Evolutionary conservation across 2,888 invertebrate genomes (phyloP).

Genomic region (Mimumesa dahlbomi): DNA sequence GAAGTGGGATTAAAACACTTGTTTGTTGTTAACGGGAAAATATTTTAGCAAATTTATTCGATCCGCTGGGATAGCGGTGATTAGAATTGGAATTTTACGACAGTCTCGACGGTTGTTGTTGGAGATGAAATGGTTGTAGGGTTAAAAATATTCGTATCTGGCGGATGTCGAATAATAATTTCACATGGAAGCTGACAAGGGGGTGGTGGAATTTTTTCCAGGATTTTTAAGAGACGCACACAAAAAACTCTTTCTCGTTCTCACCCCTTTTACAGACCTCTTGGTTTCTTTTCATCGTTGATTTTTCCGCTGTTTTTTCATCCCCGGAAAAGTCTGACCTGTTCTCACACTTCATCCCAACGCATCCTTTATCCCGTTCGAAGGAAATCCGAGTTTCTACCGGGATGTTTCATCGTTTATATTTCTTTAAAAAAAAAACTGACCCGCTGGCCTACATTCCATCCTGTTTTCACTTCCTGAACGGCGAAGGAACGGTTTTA

Average conservation of each 20-base stretch:
- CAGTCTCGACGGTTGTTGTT: too few species aligned
- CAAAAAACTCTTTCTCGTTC: background rate
- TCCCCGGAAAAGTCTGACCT: conserved; percentile 14
- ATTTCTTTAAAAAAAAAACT: conserved; percentile 40
- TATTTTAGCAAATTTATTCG: too few species aligned
- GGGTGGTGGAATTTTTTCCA: too few species aligned
- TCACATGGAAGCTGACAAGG: too few species aligned
- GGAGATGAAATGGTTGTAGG: too few species aligned
- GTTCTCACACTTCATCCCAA: conserved; percentile 2
- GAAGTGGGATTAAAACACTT: too few species aligned
- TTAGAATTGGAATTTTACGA: too few species aligned
- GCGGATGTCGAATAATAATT: too few species aligned
- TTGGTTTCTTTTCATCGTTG: conserved; percentile 16
- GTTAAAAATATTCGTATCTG: too few species aligned
- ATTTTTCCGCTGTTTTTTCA: conserved; percentile 10
- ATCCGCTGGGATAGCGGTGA: too few species aligned
- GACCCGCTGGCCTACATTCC: conserved; percentile 53
- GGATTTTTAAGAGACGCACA: too few species aligned
- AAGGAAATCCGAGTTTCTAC: conserved; percentile 16
- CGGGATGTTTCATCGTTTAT: conserved; percentile 26
- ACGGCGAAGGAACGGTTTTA: conserved; percentile 27
- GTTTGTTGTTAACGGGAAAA: too few species aligned
- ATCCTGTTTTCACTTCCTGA: conserved; percentile 55
- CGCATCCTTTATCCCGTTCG: conserved; percentile 28
- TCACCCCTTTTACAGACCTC: background rate